A percentile compares a stretch with the other conserved stretches of the same genome.
These are phyloP conservation scores for Leptinotarsa tumamoca DNA, from an alignment of 2,888 invertebrate genomes.

Conservation along the genomic window DNA sequence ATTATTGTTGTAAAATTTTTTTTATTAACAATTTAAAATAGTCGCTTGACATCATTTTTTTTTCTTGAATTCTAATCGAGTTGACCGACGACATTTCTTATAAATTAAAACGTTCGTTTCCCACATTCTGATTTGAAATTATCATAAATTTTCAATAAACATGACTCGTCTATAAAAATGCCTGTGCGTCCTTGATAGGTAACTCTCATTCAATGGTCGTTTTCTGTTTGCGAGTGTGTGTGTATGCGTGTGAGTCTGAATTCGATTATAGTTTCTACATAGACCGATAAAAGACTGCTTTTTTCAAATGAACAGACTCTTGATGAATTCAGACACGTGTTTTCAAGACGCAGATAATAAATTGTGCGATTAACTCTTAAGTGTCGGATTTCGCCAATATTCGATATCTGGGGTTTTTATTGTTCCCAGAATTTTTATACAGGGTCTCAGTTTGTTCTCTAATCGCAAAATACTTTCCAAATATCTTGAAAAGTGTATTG, in stretches of 20 bases:
- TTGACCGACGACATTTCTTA: not conserved
- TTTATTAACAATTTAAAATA: too few species aligned
- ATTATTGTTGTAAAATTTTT: too few species aligned
- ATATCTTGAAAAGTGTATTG: too few species aligned
- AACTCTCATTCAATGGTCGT: constrained; percentile 11
- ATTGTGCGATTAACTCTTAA: too few species aligned
- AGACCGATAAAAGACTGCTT: not conserved
- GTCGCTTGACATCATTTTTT: too few species aligned
- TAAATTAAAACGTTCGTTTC: constrained; percentile 6
- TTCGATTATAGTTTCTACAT: constrained; percentile 3
- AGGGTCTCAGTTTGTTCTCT: too few species aligned
- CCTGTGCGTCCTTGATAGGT: constrained; percentile 33
- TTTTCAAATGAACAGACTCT: not conserved
- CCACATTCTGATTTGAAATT: constrained; percentile 22
- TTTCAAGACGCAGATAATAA: too few species aligned
- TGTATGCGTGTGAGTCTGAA: not conserved
- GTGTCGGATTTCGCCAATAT: too few species aligned
- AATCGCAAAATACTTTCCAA: too few species aligned
- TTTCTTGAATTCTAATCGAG: not conserved
- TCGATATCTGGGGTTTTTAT: too few species aligned
- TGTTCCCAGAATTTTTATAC: too few species aligned
- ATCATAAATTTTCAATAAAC: constrained; percentile 33
- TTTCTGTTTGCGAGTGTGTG: not conserved
- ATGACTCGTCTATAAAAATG: constrained; percentile 31
- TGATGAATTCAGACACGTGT: constrained; percentile 14